Base-by-base conservation (phyloP, 2,797 vertebrate species). In the Myotis planiceps region DNA sequence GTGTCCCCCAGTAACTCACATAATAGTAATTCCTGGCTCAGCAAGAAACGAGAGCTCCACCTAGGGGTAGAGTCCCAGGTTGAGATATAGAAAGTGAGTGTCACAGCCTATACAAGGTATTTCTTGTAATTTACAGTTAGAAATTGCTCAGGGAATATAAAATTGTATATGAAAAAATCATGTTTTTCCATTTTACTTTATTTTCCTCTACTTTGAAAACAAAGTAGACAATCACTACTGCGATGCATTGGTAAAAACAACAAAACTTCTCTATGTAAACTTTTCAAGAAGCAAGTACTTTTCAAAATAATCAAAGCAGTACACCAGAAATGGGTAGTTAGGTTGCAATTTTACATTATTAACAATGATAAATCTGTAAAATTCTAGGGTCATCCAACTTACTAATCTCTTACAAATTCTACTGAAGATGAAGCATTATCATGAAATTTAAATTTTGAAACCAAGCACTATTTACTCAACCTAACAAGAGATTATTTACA, bases 41-140 rank as follows among this genome's bases (percentile, higher is more conserved):
- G 53, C 45, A 78, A 97, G 83, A 96, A 89, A 18, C 87, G 37
- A 90, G 86, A 94, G 87, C 93, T 76, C 96, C 96, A 93, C 72
- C 97, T 97, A 97, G 87, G 25, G 93, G 76, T 39, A 34, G 80
- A 92, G 55, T 90, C 3, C 14, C 18, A 49, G 32, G 53, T 16
- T 92, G 49, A 96, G 63, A 16, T 66, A 23, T 25, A 68, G 68
- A 45, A 53, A 58, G 13, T 12, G 4, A 92, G 25, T 12, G 6
- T 29, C 34, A 21, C 8, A 72, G 16, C 37, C 4, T 49, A 0
- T 1, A 10, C 9, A 18, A 16, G 0, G 0, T 23, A 42, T 2
- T 66, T 58, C 19, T 7, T 25, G 19, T 39, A 79, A 84, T n/a
- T 63, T 37, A 60, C 4, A 82, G n/a, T 82, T 16, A 51, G 82